These are phyloP conservation scores for Leucosticte australis DNA, from an alignment of 2,113 vertebrate species.

Conservation along the genomic window DNA sequence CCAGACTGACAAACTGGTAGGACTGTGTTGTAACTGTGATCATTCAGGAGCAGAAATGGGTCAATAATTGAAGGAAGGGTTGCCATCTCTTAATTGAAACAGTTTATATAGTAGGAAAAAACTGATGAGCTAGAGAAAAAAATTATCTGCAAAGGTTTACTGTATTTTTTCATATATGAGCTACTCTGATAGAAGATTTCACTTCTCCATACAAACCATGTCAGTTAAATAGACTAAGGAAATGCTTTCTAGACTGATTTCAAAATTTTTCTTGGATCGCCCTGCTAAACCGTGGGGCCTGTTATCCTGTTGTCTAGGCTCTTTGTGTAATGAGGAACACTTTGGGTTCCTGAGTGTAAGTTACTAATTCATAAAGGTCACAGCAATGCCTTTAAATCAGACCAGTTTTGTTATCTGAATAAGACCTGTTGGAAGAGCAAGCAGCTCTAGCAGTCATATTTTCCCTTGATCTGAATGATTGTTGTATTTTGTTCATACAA, in stretches of 20 bases:
- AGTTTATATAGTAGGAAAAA: neutral
- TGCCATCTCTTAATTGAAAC: neutral
- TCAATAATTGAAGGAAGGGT: neutral
- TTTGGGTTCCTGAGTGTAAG: neutral
- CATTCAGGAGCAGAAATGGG: neutral
- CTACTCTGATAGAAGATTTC: neutral
- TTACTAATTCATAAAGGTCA: neutral
- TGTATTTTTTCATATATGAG: neutral
- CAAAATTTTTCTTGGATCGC: accelerated
- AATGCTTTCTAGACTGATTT: neutral
- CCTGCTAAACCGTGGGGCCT: neutral
- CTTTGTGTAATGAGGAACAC: neutral
- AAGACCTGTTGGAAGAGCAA: neutral
- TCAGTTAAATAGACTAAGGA: neutral
- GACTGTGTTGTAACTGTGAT: neutral
- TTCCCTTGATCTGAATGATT: neutral
- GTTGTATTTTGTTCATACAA: neutral
- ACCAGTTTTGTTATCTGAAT: neutral
- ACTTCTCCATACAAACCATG: neutral
- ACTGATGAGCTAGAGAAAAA: neutral
- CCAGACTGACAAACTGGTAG: neutral
- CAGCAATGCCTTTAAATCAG: neutral
- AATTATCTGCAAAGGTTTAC: neutral
- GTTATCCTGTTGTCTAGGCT: neutral
- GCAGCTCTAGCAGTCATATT: neutral